These are phyloP conservation scores for Lepas anatifera DNA, from an alignment of 2,888 invertebrate species.

Conservation along the genomic window DNA sequence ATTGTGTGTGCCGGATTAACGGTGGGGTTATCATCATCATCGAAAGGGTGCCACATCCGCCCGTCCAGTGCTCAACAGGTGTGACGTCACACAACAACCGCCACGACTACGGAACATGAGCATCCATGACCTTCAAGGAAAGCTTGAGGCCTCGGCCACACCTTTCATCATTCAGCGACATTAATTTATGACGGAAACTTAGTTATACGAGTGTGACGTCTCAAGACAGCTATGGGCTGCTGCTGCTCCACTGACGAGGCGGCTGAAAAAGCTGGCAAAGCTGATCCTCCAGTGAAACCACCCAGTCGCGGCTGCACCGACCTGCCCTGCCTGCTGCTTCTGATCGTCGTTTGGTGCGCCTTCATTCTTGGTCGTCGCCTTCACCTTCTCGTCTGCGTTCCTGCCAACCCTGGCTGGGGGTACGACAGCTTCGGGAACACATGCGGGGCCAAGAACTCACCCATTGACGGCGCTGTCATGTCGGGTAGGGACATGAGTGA, in stretches of 20 bases:
- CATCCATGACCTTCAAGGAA: too few species aligned
- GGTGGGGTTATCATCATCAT: too few species aligned
- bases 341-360: constrained; percentile 39
- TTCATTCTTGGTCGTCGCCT: constrained; percentile 42
- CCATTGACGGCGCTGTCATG: constrained; percentile 47
- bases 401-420: constrained; percentile 74
- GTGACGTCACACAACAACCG: too few species aligned
- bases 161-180: too few species aligned
- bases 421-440: constrained; percentile 91
- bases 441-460: constrained; percentile 74
- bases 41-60: too few species aligned
- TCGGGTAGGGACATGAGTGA: constrained; percentile 70
- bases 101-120: too few species aligned
- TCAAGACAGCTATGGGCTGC: too few species aligned
- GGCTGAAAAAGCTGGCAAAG: neutral
- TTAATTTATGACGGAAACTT: too few species aligned
- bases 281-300: constrained; percentile 17
- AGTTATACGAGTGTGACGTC: too few species aligned
- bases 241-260: neutral
- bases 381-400: constrained; percentile 78
- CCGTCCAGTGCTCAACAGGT: too few species aligned
- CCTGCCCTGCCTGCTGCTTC: constrained; percentile 64
- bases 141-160: too few species aligned
- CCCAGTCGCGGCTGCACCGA: constrained; percentile 58
- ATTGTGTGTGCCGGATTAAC: too few species aligned